Conservation (phyloP, 37 sponge, comb jelly and placozoan species). For the Halichondria panicea region DNA sequence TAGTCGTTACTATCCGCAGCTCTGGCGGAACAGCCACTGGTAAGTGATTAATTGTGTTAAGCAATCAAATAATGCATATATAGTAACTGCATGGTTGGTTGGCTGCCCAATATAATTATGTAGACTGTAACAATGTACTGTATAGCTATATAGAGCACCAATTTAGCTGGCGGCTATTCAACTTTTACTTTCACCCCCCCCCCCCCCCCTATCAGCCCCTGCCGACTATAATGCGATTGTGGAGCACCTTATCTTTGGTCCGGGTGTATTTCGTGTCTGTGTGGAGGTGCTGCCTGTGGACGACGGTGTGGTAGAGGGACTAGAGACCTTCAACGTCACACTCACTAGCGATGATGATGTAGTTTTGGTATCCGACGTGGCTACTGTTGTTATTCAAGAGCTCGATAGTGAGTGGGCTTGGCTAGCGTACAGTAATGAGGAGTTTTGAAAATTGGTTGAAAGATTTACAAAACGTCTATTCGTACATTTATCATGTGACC, state of each 20-base stretch:
- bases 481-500: not conserved
- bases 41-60: conserved; percentile 1
- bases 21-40: conserved; percentile 35
- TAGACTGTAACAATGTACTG: no score
- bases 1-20: not conserved
- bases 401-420: not conserved
- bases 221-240: not conserved
- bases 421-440: not conserved
- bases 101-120: no score
- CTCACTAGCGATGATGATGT: not conserved
- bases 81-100: no score
- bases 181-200: no score
- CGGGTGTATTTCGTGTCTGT: not conserved
- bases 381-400: conserved; percentile 14
- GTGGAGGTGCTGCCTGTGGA: not conserved
- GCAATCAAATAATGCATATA: not conserved
- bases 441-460: not conserved
- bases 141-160: no score
- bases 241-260: not conserved
- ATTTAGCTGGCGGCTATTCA: no score
- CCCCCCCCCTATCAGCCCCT: conserved; percentile 9
- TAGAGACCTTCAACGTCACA: conserved; percentile 5
- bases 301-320: not conserved
- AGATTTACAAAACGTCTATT: not conserved
- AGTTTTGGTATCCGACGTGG: not conserved